Percentiles rank a stretch among this genome's conserved stretches.
Conservation (phyloP, 2,888 invertebrate genomes). For the Drosophila demipolita region DNA sequence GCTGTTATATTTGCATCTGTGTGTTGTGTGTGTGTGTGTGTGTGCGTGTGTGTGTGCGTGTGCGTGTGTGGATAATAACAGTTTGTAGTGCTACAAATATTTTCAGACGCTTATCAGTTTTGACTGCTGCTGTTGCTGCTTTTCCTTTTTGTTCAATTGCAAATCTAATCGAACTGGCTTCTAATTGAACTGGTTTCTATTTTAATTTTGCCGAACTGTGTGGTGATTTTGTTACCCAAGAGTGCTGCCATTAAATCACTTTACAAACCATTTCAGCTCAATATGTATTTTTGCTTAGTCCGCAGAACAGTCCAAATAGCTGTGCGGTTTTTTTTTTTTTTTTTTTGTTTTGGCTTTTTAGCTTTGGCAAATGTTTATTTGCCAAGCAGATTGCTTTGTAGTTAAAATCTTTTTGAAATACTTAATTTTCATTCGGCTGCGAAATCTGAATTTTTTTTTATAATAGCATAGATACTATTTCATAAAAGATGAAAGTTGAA, state of each 20-base stretch:
- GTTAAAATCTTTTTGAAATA: constrained; percentile 9
- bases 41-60: constrained; percentile 6
- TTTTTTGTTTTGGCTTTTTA: background rate
- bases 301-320: constrained; percentile 7
- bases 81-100: constrained; percentile 56
- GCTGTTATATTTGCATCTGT: constrained; percentile 4
- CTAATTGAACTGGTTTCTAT: constrained; percentile 27
- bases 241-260: constrained; percentile 30
- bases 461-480: background rate
- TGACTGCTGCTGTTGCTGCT: constrained; percentile 6
- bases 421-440: background rate
- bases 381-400: constrained; percentile 21
- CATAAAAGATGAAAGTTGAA: background rate
- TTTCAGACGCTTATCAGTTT: constrained; percentile 56
- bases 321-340: background rate
- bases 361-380: constrained; percentile 18
- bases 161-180: constrained; percentile 11
- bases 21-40: constrained; percentile 4
- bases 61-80: constrained; percentile 54
- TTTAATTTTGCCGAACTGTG: background rate
- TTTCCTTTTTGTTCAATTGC: constrained; percentile 39
- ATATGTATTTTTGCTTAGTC: constrained; percentile 9
- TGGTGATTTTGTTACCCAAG: constrained; percentile 1
- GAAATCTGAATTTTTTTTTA: constrained; percentile 3
- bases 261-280: constrained; percentile 16